Evolutionary conservation across 2,888 invertebrate genomes (phyloP), one percentile per base, ranked within the genome.

Genomic region (Netelia melanura): DNA sequence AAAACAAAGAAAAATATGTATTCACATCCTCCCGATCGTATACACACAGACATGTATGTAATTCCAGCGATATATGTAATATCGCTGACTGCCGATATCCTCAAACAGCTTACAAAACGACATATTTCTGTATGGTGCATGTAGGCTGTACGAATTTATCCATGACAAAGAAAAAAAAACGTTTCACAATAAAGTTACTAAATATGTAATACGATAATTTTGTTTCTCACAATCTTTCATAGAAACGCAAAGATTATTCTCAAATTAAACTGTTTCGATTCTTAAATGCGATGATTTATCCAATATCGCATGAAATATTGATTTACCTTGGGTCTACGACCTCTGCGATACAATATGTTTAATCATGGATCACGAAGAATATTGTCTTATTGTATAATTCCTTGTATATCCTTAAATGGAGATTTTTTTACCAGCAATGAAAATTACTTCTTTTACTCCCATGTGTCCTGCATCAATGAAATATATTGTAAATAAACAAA

Each of bases 401-500:
- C 17, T 11, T 43, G n/a, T 54, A 30, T 48, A 61, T 75, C 54
- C 71, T 38, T 54, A 17, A 71, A 8, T 43, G 17, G 23, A 74
- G 54, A 68, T 52, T 62, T 72, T 78, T 78, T 67, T 74, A 62
- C 61, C 78, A 62, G 25, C 48, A 10, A 43, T 52, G 21, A 54
- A 75, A 54, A 52, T 43, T 30, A 38, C 70, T 75, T 1, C 44
- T 71, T 56, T 17, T 81, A 56, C 70, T 62, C 56, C 80, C 84
- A 64, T 78, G 54, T 86, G 72, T 82, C 62, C 79, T 54, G 43
- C 54, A 77, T 83, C 38, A 71, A 76, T 65, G 56, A 77, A 85
- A 62, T 72, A 81, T 87, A 81, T 78, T 87, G 85, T 87, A 87
- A 72, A 87, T 85, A 87, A 84, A 84, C 64, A 48, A 67, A 67